Base-by-base conservation (phyloP, 1,140 invertebrate genomes). In the Sycophaga agraensis region DNA sequence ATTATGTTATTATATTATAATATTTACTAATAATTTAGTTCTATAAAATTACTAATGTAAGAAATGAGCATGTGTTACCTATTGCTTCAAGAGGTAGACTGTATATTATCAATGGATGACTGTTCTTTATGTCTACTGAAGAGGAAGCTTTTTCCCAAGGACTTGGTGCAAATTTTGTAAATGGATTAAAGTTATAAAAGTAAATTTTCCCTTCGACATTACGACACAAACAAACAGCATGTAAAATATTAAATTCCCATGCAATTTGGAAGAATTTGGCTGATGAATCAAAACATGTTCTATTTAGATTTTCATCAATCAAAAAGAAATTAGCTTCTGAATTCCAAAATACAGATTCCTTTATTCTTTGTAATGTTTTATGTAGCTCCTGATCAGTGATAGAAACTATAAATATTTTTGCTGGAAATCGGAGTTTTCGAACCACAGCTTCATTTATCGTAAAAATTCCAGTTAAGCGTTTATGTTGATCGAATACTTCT, bases 151-250 rank as follows among this genome's bases (percentile, higher is more conserved):
- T 21, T 50, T 34, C 12, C 48, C 48, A 50, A 0, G 48, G 31
- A 17, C 14, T 6, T 6, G 31, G 16, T 21, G 48, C 31, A 12
- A 17, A 50, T 21, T 35, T 34, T 14, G 31, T 35, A 11, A 21
- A 50, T 11, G 48, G 48, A 50, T 50, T 50, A 17, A 35, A 50
- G 14, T 21, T 50, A 19, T 50, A 50, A 5, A 50, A 37, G 5
- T 17, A 14, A 9, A 50, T 14, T 2, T 35, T 35, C 4, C 31
- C 31, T 21, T 50, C 12, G 2, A n/a, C 16, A 11, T 31, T 1
- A 12, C 16, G 14, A 17, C 48, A 50, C 1, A 37, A 2, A 12
- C 35, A 50, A 35, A 50, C 17, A 11, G 48, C 28, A 5, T 35
- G 22, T 22, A 50, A 14, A 34, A 35, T 21, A 35, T 50, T 50